Conservation (phyloP, 2,888 invertebrate genomes). For the Myopa tessellatipennis region DNA sequence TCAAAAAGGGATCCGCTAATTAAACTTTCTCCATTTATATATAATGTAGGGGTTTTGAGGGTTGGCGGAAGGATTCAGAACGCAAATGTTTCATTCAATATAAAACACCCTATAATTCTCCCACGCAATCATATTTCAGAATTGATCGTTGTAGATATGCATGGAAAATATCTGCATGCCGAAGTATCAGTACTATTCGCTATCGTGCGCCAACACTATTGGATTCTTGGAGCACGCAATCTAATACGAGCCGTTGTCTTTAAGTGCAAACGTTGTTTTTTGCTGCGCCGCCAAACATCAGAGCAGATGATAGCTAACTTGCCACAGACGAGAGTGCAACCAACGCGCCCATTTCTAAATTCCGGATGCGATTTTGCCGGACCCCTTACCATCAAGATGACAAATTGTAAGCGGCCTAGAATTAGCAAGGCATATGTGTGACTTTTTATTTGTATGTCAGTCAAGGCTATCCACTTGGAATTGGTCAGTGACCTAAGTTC, state of each 20-base stretch:
- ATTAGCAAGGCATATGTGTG: constrained; percentile 20
- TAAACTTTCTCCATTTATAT: constrained; percentile 40
- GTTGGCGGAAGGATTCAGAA: constrained; percentile 39
- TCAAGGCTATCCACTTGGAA: constrained; percentile 35
- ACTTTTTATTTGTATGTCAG: constrained; percentile 34
- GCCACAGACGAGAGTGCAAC: constrained; percentile 31
- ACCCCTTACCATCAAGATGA: constrained; percentile 22
- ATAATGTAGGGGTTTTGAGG: constrained; percentile 25
- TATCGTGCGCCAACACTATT: constrained; percentile 44
- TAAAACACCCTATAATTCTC: constrained; percentile 42
- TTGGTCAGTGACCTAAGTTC: constrained; percentile 30
- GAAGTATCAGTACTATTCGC: constrained; percentile 44
- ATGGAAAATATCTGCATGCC: constrained; percentile 34
- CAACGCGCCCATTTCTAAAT: constrained; percentile 30
- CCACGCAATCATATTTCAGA: constrained; percentile 29
- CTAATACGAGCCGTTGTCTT: too few species aligned
- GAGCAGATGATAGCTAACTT: constrained; percentile 39
- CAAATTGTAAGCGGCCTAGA: constrained; percentile 13
- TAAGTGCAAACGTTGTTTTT: too few species aligned
- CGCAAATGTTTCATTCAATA: constrained; percentile 22
- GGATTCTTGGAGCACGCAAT: constrained; percentile 45
- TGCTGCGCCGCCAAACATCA: too few species aligned
- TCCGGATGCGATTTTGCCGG: constrained; percentile 22
- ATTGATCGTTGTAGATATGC: constrained; percentile 35
- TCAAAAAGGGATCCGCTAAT: constrained; percentile 5